phyloP scores from a whole-genome alignment of 2,797 vertebrate genomes.

The Propithecus deckenii region DNA sequence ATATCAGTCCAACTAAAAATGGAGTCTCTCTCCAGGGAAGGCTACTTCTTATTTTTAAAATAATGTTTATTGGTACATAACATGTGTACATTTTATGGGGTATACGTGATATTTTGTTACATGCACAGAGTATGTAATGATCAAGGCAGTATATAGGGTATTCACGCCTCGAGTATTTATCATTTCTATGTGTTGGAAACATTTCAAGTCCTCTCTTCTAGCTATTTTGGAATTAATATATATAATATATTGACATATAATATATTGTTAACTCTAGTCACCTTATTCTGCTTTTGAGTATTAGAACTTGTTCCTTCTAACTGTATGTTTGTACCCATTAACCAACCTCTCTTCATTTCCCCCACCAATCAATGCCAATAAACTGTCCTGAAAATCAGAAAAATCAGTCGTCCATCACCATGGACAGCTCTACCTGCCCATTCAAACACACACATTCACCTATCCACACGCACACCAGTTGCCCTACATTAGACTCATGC shows the following conservation, averaged over 20 bases:
- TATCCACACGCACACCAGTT: neutral
- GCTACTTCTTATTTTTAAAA: neutral
- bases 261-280: neutral
- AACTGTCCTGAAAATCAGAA: neutral
- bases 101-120: neutral
- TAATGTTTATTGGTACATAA: neutral
- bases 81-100: neutral
- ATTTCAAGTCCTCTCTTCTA: too few relatives aligned
- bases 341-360: neutral
- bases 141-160: neutral
- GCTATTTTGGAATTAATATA: too few relatives aligned
- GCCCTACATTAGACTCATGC: neutral
- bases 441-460: neutral
- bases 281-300: neutral
- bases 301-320: neutral
- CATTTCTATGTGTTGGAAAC: too few relatives aligned
- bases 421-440: neutral
- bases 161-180: neutral
- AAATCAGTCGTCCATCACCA: neutral
- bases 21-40: neutral
- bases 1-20: neutral
- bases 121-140: neutral
- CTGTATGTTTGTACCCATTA: neutral
- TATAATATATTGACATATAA: too few relatives aligned
- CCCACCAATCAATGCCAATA: neutral